Conservation (phyloP, 2,797 vertebrate genomes). For the Danio kyathit region DNA sequence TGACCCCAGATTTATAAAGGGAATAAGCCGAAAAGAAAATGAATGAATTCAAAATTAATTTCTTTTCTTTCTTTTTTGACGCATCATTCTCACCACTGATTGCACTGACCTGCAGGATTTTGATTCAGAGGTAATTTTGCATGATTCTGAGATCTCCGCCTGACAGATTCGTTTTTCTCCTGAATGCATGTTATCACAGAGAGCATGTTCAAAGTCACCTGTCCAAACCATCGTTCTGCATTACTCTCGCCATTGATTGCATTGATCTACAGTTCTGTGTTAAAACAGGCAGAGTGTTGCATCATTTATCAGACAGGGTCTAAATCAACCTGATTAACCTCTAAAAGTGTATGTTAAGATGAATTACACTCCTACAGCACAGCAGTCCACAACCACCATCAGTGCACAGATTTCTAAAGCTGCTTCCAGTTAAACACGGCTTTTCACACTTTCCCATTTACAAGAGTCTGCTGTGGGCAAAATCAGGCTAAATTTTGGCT, state of each 20-base stretch:
- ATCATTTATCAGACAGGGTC: conserved; percentile 50
- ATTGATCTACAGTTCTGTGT: conserved; percentile 44
- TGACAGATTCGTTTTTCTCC: background rate
- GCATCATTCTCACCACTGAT: too few relatives aligned
- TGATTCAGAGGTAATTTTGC: background rate
- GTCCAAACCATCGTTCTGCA: conserved; percentile 26
- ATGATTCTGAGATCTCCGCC: background rate
- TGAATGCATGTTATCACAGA: conserved; percentile 7
- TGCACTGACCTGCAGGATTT: background rate
- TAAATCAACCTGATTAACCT: conserved; percentile 51
- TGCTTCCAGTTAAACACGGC: background rate
- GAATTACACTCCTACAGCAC: conserved; percentile 39
- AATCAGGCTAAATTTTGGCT: background rate
- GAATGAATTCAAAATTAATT: background rate
- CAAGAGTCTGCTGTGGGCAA: background rate
- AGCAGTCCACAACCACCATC: background rate
- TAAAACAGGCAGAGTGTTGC: conserved; percentile 48
- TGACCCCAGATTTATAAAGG: too few relatives aligned
- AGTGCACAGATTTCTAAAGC: background rate
- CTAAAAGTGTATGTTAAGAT: conserved; percentile 41
- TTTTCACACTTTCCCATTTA: conserved; percentile 10
- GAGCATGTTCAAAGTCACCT: conserved; percentile 35
- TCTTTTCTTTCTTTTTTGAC: too few relatives aligned
- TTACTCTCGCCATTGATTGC: conserved; percentile 52
- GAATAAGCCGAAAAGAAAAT: too few relatives aligned